phyloP scores from a whole-genome alignment of 2,888 invertebrate species.

The Diabrotica balteata region DNA sequence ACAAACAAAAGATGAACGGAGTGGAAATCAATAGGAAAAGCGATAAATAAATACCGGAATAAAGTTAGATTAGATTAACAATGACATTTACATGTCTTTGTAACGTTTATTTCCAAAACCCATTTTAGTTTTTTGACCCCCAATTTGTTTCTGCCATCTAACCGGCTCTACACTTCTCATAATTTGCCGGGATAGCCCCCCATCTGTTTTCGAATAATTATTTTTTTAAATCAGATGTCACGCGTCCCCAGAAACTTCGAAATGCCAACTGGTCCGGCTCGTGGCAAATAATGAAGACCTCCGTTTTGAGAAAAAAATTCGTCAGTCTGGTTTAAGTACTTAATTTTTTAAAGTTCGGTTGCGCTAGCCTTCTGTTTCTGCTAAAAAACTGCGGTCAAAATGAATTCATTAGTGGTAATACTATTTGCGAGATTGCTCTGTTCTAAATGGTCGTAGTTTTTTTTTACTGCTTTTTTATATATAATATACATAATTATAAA shows the following conservation, averaged over 20 bases:
- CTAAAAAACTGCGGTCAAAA: slow-evolving; percentile 4
- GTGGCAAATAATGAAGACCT: slow-evolving; percentile 3
- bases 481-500: no score
- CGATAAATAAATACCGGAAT: no score
- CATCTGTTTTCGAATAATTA: slow-evolving; percentile 1
- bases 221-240: slow-evolving; percentile 4
- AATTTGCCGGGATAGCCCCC: background rate
- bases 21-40: no score
- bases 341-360: slow-evolving; percentile 1
- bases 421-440: background rate
- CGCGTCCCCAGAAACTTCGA: background rate
- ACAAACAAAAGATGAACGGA: no score
- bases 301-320: background rate
- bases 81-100: no score
- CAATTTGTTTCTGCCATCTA: no score
- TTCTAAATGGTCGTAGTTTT: no score
- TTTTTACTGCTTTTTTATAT: no score
- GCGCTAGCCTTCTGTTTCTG: slow-evolving; percentile 22
- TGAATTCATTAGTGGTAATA: slow-evolving; percentile 10
- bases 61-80: background rate
- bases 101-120: no score
- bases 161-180: background rate
- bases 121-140: no score
- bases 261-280: slow-evolving; percentile 5
- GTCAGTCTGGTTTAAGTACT: slow-evolving; percentile 1